Evolutionary conservation across 2,113 vertebrate genomes (phyloP).

Genomic region (Eclectus roratus): DNA sequence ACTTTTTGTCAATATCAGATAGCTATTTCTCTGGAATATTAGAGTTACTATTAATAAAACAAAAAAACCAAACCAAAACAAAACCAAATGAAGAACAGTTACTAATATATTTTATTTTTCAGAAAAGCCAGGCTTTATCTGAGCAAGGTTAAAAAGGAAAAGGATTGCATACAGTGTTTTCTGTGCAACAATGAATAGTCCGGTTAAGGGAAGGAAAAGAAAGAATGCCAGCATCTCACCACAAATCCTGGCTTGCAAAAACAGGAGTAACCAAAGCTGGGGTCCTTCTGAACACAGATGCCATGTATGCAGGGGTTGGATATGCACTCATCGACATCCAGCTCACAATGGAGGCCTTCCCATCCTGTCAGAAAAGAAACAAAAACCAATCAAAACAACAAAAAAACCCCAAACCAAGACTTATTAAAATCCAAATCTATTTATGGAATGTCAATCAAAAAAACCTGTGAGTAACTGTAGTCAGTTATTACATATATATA

Average conservation of each 20-base stretch:
- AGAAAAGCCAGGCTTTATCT: background rate
- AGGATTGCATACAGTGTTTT: background rate
- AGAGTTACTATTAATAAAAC: background rate
- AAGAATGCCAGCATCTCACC: constrained; percentile 74
- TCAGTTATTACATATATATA: background rate
- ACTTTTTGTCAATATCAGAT: background rate
- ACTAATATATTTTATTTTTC: background rate
- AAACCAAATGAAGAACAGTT: background rate
- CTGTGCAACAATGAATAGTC: background rate
- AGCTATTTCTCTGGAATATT: background rate
- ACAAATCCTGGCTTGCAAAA: constrained; percentile 90
- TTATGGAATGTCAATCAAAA: background rate
- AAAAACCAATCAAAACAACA: background rate
- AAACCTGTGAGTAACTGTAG: background rate
- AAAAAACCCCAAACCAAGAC: fast-evolving
- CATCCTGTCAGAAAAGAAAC: constrained; percentile 80
- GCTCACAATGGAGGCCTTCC: constrained; percentile 85
- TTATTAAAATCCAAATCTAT: background rate
- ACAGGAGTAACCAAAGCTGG: constrained; percentile 85
- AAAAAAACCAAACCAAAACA: background rate
- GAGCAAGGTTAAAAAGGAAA: background rate
- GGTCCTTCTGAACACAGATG: constrained; percentile 85
- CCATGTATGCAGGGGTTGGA: constrained; percentile 86
- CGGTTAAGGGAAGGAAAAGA: background rate
- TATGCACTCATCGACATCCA: constrained; percentile 89